Base-by-base conservation (phyloP, 2,888 invertebrate genomes). In the Sarcophaga carnaria region DNA sequence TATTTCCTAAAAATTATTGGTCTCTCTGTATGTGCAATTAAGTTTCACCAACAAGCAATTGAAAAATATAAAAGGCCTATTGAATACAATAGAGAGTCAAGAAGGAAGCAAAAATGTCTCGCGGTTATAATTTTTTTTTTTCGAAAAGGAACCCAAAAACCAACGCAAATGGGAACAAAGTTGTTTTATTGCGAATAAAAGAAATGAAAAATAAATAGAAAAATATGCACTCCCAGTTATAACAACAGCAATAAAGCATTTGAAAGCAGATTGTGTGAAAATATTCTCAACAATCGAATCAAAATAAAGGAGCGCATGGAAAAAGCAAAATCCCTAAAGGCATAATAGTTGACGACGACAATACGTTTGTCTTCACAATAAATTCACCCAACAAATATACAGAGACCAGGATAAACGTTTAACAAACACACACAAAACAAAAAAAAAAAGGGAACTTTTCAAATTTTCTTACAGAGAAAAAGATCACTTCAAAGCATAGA, bases 271-370 rank as follows among this genome's bases (percentile, higher is more conserved):
- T 64, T 82, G 84, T 85, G 84, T 85, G 84, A 85, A 85, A 80
- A 84, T 84, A 70, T 64, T 45, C 17, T 22, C 66, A 47, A n/a
- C 17, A 59, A 67, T 37, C 8, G 37, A 37, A 37, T 54, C 54
- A 49, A 78, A 77, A 20, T 0, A 37, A 14, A 62, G 49, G 11
- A 70, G 63, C 20, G 49, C 11, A 22, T 62, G 37, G 14, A 17
- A 81, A 72, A 84, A 69, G 67, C 75, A 78, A 66, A 86, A 45
- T 60, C 88, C 86, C 79, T 49, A 59, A 37, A 59, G 81, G 85
- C 85, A 14, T 17, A 72, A 67, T 80, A 85, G 80, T 85, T 88
- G 88, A 85, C 83, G 80, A 83, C 85, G 88, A 85, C 83, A 83
- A 80, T 85, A 77, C 83, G 80, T 83, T 88, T 88, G 74, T 83